Base-by-base conservation (phyloP, 1,140 invertebrate species). In the Parasteatoda tepidariorum region DNA sequence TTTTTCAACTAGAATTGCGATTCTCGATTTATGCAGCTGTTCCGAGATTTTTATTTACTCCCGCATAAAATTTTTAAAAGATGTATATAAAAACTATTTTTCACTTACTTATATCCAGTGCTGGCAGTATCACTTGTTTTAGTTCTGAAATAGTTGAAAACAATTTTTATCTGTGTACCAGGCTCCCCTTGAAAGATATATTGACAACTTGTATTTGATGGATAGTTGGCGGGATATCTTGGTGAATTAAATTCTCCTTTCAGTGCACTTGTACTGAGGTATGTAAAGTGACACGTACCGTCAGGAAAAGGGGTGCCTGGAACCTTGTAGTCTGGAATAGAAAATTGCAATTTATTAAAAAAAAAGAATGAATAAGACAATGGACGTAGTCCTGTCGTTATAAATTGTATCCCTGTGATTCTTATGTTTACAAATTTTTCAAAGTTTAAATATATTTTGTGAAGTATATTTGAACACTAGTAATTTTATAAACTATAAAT, bases 161-260 rank as follows among this genome's bases (percentile, higher is more conserved):
- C 94, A 75, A 98, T 91, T 67, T 94, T 94, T 61, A 97, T 95
- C 90, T 97, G 96, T 89, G 98, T 96, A 88, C 96, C 94, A 34
- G 94, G 93, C 82, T 93, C 93, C 66, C 94, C 93, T 55, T 87
- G 81, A 89, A 98, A 97, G 85, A 94, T 92, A 90, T 97, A 99
- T 59, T 94, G 95, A 91, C 97, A 99, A 90, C 95, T 95, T 33
- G 94, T 96, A 87, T 94, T 93, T 86, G 95, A 95, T 66, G 96
- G 96, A 91, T 98, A 98, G 90, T 97, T 97, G 87, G 94, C 94
- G 86, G 97, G 97, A 92, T 98, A 96, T 57, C 97, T 92, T 13
- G 97, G 97, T 22, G 96, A 98, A 89, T 98, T 98, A 88, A 98
- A 96, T 86, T 96, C 94, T 22, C 97, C 97, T 67, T 92, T 92